Evolutionary conservation across 1,140 invertebrate genomes (phyloP).

Genomic region (Odontomachus brunneus): DNA sequence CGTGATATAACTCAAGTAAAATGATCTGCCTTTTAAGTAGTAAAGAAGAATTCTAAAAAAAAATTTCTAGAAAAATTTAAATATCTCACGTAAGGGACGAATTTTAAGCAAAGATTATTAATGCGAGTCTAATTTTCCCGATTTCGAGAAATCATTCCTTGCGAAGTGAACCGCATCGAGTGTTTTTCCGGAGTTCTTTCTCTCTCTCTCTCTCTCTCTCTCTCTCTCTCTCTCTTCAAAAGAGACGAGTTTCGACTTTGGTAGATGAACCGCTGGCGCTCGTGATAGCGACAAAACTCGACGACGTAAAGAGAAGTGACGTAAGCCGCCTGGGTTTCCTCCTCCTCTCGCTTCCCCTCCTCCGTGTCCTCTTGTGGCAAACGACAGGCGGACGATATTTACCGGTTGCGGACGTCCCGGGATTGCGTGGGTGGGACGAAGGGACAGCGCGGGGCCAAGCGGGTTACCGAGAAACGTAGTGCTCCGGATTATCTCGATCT

Average conservation of each 20-base stretch:
- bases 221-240: neutral
- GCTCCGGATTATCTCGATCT: slow-evolving; percentile 72
- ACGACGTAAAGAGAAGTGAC: slow-evolving; percentile 22
- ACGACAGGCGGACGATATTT: slow-evolving; percentile 67
- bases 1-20: no score
- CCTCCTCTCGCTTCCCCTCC: neutral
- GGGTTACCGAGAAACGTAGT: slow-evolving; percentile 66
- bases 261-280: slow-evolving; percentile 2
- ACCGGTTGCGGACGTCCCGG: slow-evolving; percentile 63
- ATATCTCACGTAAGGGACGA: no score
- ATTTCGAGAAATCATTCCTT: neutral
- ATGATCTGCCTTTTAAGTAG: no score
- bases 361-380: neutral
- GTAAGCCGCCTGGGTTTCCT: slow-evolving; percentile 43
- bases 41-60: no score
- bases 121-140: no score
- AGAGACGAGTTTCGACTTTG: slow-evolving; percentile 22
- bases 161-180: neutral
- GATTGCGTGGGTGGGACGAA: slow-evolving; percentile 49
- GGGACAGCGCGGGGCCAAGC: slow-evolving; percentile 45
- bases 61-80: no score
- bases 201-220: neutral
- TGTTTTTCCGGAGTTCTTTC: neutral
- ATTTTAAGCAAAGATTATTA: no score
- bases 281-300: slow-evolving; percentile 19